phyloP scores from a whole-genome alignment of 1,140 invertebrate genomes.

The Drosophila littoralis region DNA sequence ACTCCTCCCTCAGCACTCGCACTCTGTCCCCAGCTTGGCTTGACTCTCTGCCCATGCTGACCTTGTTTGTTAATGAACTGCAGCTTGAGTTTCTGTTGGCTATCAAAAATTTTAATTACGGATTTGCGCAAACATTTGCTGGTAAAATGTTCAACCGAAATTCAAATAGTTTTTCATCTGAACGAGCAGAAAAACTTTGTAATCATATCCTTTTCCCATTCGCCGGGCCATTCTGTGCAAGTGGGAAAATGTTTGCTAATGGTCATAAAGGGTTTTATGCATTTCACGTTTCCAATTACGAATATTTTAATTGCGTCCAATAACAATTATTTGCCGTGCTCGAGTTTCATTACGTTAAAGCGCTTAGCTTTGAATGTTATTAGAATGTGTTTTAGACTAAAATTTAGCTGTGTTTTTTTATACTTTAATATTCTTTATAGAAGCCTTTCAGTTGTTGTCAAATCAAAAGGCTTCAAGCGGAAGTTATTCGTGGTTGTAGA shows the following conservation, averaged over 20 bases:
- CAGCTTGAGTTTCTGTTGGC: conserved; percentile 32
- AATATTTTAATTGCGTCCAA: conserved; percentile 50
- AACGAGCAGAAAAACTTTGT: not conserved
- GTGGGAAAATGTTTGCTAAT: not conserved
- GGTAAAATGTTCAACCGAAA: conserved; percentile 48
- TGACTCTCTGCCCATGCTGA: conserved; percentile 3
- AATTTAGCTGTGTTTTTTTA: not conserved
- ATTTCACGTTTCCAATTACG: conserved; percentile 56
- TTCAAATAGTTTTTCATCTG: conserved; percentile 26
- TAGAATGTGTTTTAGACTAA: not conserved
- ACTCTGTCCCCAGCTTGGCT: not conserved
- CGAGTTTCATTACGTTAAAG: not conserved
- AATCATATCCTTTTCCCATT: not conserved
- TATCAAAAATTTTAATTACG: conserved; percentile 65
- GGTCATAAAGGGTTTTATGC: conserved; percentile 9
- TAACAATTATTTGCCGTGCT: conserved; percentile 4
- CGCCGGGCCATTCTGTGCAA: not conserved
- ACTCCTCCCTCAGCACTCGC: conserved; percentile 5
- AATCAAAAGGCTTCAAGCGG: not conserved
- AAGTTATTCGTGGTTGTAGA: no score
- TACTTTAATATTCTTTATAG: not conserved
- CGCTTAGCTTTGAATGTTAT: not conserved
- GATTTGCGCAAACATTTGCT: conserved; percentile 63
- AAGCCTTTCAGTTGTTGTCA: not conserved
- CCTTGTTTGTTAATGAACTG: conserved; percentile 57